These are phyloP conservation scores for Saccostrea echinata DNA, from an alignment of 1,140 invertebrate genomes.

Conservation along the genomic window DNA sequence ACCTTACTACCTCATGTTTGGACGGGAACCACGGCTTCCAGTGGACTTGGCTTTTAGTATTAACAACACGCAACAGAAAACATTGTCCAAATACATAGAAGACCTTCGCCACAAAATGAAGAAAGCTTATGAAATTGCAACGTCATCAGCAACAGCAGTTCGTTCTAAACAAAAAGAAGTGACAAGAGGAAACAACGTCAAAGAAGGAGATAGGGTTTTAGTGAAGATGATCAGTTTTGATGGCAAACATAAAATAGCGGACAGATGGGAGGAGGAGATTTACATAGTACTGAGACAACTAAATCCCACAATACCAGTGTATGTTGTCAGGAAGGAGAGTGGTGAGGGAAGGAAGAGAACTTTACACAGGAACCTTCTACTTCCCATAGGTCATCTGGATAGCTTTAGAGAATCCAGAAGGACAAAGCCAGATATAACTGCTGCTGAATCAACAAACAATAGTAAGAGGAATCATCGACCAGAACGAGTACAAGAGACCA, in stretches of 20 bases:
- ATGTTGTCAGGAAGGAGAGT: background rate
- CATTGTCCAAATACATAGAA: conserved; percentile 13
- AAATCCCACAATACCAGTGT: background rate
- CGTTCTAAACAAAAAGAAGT: conserved; percentile 6
- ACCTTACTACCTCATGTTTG: conserved; percentile 57
- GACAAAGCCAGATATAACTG: no score
- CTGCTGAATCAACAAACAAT: no score
- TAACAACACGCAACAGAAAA: background rate
- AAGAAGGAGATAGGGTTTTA: background rate
- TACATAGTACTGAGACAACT: background rate
- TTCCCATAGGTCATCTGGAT: background rate
- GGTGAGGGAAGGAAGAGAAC: background rate
- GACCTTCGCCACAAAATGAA: background rate
- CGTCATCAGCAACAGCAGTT: background rate
- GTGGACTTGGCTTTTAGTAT: conserved; percentile 51
- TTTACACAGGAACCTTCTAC: no score
- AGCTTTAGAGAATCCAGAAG: background rate
- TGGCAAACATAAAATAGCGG: no score
- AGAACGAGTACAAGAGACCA: no score
- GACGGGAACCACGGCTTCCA: conserved; percentile 51
- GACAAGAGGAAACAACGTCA: background rate
- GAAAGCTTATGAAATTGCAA: conserved; percentile 25
- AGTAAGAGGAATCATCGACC: no score
- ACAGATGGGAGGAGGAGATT: background rate
- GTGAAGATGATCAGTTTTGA: background rate